These are phyloP conservation scores for Monopterus albus DNA, from an alignment of 2,113 vertebrate species.

Conservation along the genomic window DNA sequence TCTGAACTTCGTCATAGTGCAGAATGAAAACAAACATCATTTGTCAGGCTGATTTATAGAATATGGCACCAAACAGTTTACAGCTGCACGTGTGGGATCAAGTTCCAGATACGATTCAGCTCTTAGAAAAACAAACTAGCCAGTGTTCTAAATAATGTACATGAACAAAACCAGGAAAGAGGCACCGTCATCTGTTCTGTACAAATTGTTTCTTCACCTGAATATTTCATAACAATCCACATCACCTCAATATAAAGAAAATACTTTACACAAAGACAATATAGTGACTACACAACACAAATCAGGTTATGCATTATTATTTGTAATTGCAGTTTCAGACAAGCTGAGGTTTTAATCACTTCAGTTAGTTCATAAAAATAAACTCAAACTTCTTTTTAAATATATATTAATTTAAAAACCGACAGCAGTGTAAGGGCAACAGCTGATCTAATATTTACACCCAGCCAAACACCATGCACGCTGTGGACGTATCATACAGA, in stretches of 20 bases:
- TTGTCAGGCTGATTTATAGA: constrained; percentile 30
- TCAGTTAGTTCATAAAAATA: background rate
- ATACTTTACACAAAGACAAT: constrained; percentile 52
- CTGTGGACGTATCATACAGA: constrained; percentile 12
- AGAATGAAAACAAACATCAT: constrained; percentile 14
- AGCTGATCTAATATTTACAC: no score
- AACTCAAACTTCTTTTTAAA: no score
- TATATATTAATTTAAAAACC: no score
- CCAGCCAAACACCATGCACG: background rate
- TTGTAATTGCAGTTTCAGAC: constrained; percentile 1
- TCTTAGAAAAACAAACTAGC: constrained; percentile 30
- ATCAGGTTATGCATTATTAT: background rate
- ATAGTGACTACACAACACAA: background rate
- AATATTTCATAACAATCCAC: constrained; percentile 33
- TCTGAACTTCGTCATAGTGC: background rate
- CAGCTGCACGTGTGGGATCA: constrained; percentile 23
- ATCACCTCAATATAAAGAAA: constrained; percentile 31
- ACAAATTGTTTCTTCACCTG: constrained; percentile 31
- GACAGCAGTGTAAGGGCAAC: no score
- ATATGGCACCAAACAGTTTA: constrained; percentile 33
- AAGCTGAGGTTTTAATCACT: no score
- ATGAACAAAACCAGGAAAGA: constrained; percentile 1
- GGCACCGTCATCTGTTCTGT: background rate
- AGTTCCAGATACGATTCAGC: constrained; percentile 2
- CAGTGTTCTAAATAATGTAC: constrained; percentile 57